Conservation (phyloP, 1,140 invertebrate species). For the Drosophila lacteicornis region DNA sequence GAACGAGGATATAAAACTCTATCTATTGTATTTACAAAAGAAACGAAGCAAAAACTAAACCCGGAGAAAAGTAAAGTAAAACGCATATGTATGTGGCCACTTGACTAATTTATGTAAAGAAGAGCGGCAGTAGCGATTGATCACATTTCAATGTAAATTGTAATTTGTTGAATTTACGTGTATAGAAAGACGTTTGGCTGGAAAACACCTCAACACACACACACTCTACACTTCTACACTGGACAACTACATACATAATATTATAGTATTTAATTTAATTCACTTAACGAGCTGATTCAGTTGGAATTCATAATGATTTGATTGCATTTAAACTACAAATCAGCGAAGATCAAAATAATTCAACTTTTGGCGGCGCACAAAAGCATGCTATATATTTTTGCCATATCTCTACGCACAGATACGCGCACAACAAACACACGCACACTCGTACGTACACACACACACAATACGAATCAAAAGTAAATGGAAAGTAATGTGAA, state of each 20-base stretch:
- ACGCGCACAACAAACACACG: conserved; percentile 10
- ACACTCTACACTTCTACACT: conserved; percentile 15
- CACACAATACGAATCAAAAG: conserved; percentile 40
- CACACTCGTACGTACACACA: conserved; percentile 14
- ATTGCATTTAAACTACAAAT: conserved; percentile 66
- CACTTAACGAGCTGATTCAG: conserved; percentile 61
- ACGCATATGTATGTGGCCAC: conserved; percentile 55
- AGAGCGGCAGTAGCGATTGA: conserved; percentile 43
- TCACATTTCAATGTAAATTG: conserved; percentile 68
- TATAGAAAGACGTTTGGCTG: conserved; percentile 60
- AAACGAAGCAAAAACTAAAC: conserved; percentile 47
- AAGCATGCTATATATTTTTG: conserved; percentile 51
- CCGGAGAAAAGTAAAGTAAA: conserved; percentile 41
- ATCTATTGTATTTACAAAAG: conserved; percentile 61
- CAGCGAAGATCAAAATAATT: conserved; percentile 26
- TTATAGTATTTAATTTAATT: conserved; percentile 37
- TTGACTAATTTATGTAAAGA: conserved; percentile 48
- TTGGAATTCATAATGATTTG: conserved; percentile 65
- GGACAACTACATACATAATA: conserved; percentile 18
- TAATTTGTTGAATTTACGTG: conserved; percentile 72
- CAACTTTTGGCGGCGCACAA: conserved; percentile 44
- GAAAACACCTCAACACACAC: conserved; percentile 12
- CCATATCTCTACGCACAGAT: conserved; percentile 44
- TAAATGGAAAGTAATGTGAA: conserved; percentile 22
- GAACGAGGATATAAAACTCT: conserved; percentile 53